A percentile compares a stretch with the other conserved stretches of the same genome.
phyloP scores from a whole-genome alignment of 2,797 vertebrate genomes.

The Trachops cirrhosus region DNA sequence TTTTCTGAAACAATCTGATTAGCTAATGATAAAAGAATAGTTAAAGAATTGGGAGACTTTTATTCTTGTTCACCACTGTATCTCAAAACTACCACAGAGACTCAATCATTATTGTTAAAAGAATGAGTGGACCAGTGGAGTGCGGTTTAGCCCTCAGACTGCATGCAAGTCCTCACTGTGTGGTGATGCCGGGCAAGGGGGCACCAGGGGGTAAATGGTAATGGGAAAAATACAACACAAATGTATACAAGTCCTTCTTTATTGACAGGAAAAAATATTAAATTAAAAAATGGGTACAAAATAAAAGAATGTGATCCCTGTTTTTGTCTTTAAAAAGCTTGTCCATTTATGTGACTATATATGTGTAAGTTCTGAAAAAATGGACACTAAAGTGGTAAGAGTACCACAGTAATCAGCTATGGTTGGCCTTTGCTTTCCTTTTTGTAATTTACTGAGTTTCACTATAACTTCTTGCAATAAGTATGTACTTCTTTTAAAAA shows the following conservation, averaged over 20 bases:
- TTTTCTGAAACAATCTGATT: neutral
- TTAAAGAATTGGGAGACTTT: neutral
- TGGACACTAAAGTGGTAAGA: neutral
- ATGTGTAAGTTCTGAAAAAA: neutral
- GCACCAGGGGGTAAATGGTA: too few species aligned
- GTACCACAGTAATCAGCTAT: neutral
- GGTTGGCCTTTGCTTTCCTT: neutral
- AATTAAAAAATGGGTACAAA: neutral
- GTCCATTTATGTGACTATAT: neutral
- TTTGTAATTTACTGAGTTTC: conserved; percentile 18
- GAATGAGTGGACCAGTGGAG: neutral
- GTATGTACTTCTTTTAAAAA: neutral
- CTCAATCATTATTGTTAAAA: neutral
- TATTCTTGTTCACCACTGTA: neutral
- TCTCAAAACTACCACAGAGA: neutral
- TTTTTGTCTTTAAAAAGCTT: neutral
- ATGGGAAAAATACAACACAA: neutral
- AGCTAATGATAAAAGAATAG: neutral
- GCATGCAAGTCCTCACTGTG: neutral
- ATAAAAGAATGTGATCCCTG: neutral
- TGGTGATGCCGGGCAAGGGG: too few species aligned
- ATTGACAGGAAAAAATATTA: neutral
- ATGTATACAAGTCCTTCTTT: neutral
- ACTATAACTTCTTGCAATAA: neutral
- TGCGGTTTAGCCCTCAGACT: neutral